Conservation (phyloP, 2,888 invertebrate species). For the Apocheima hispidaria region DNA sequence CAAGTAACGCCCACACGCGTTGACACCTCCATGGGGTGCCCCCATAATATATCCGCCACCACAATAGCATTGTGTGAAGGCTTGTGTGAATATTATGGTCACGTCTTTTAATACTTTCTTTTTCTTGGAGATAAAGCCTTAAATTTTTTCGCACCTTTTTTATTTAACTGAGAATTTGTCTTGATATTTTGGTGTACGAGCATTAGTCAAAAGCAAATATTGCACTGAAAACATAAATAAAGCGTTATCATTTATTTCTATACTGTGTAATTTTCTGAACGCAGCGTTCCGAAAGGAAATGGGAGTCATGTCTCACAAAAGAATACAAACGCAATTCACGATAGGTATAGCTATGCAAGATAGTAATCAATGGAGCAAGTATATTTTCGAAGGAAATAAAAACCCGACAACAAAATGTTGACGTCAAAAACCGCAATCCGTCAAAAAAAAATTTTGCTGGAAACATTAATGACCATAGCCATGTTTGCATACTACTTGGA, state of each 20-base stretch:
- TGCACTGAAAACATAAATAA: too few species aligned
- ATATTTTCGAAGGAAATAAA: too few species aligned
- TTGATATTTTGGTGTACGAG: too few species aligned
- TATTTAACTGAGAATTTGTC: too few species aligned
- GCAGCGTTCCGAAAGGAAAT: constrained; percentile 48
- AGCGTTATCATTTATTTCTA: background rate
- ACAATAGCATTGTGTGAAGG: constrained; percentile 35
- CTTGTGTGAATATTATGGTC: constrained; percentile 36
- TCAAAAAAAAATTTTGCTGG: too few species aligned
- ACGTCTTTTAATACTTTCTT: constrained; percentile 10
- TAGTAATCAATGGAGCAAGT: background rate
- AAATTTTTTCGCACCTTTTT: background rate
- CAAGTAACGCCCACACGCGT: constrained; percentile 64
- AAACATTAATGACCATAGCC: too few species aligned
- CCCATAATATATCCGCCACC: too few species aligned
- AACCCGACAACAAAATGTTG: too few species aligned
- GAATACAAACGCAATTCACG: constrained; percentile 41
- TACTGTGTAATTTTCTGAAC: constrained; percentile 24
- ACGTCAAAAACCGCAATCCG: too few species aligned
- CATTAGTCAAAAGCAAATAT: too few species aligned
- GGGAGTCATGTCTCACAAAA: constrained; percentile 54
- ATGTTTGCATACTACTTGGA: too few species aligned
- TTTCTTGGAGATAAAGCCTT: background rate
- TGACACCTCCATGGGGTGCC: constrained; percentile 52
- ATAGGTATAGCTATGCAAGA: background rate